Base-by-base conservation (phyloP, 2,797 vertebrate species). In the Gallinago solitaria region DNA sequence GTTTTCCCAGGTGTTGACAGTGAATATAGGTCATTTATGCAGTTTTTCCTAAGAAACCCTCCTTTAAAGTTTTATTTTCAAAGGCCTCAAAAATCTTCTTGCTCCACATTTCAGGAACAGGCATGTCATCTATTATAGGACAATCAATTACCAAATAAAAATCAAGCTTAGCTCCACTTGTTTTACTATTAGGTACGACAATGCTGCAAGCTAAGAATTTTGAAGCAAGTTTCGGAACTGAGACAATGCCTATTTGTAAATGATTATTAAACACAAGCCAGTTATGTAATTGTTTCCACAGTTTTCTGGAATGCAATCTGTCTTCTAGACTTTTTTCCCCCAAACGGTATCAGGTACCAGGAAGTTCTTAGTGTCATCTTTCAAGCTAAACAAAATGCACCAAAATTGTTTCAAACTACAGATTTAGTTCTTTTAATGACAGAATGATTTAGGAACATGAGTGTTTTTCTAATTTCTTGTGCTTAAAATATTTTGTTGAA, bases 401-500 rank as follows among this genome's bases (percentile, higher is more conserved):
- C 59, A 73, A 73, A 89, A 76, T 11, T 2, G 10, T 79, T 24
- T 82, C 47, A 76, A 81, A 47, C 3, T 4, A 48, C 7, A 47
- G 8, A 10, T 24, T 28, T 30, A 15, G 51, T 64, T 32, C 24
- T 23, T 32, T 57, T 17, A 48, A 57, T 21, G 37, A 57, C 45
- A 71, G 30, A 71, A 74, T 13, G 2, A 63, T 43, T 65, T 45
- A 76, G 35, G 21, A 1, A 1, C 16, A 45, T 37, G 23, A 43
- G 12, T 67, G 35, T 24, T 77, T 63, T 77, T 82, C 63, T 65
- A 6, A 33, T 67, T 77, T 32, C 28, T 56, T n/a, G 20, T 82
- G 37, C 50, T 73, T 82, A 74, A 84, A 86, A 67, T 70, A 68
- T 18, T 89, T 41, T 83, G 43, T 68, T 88, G 76, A 81, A 47